Conservation (phyloP, 2,113 vertebrate species). For the Poeciliopsis retropinna region DNA sequence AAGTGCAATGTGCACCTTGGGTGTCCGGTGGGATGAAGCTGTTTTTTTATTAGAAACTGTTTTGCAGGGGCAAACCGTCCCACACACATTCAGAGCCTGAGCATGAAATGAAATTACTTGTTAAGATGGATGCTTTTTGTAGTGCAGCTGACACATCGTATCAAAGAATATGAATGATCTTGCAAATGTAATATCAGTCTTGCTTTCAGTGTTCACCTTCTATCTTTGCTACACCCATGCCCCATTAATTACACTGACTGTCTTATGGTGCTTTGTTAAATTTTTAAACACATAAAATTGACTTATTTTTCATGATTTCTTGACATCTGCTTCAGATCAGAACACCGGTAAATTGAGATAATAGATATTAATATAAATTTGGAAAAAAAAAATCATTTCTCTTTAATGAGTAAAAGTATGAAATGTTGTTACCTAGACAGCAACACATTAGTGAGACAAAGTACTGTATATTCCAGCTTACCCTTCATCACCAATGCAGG, state of each 20-base stretch:
- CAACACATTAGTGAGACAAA: conserved; percentile 48
- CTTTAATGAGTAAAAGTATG: conserved; percentile 30
- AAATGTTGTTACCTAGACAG: conserved; percentile 26
- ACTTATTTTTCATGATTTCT: conserved; percentile 45
- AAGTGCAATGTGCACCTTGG: conserved; percentile 33
- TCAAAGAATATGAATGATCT: conserved; percentile 55
- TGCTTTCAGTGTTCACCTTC: conserved; percentile 23
- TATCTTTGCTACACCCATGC: not conserved
- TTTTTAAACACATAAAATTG: conserved; percentile 42
- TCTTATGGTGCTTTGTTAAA: conserved; percentile 28
- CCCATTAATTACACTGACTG: conserved; percentile 11
- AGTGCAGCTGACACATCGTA: conserved; percentile 35
- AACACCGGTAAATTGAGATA: conserved; percentile 29
- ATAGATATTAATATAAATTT: conserved; percentile 40
- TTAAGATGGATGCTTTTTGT: conserved; percentile 62
- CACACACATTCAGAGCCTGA: conserved; percentile 37
- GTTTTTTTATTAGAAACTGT: conserved; percentile 58
- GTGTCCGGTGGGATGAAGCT: conserved; percentile 35
- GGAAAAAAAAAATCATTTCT: conserved; percentile 28
- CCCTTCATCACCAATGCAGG: conserved; percentile 41
- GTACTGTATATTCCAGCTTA: conserved; percentile 28
- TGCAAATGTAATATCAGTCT: conserved; percentile 56
- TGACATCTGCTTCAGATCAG: conserved; percentile 12
- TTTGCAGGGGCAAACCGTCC: conserved; percentile 31
- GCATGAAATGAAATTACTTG: conserved; percentile 53